Conservation (phyloP, 2,797 vertebrate species). For the Mus minutoides region DNA sequence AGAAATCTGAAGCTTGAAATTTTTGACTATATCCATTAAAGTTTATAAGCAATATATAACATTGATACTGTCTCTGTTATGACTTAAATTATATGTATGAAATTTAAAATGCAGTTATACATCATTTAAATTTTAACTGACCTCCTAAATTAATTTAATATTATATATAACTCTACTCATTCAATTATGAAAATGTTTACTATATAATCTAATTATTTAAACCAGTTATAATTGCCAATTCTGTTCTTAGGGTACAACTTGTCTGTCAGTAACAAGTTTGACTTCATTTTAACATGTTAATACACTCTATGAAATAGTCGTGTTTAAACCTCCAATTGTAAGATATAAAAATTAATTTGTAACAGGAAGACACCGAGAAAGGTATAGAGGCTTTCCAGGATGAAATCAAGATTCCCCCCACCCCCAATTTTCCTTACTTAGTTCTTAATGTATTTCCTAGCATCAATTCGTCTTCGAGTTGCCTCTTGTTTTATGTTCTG, state of each 20-base stretch:
- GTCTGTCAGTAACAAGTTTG: constrained; percentile 23
- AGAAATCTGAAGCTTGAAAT: not conserved
- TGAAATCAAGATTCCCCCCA: not conserved
- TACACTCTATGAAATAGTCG: not conserved
- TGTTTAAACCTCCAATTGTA: constrained; percentile 49
- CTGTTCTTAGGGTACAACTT: constrained; percentile 18
- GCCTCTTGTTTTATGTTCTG: not conserved
- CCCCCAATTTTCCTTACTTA: constrained; percentile 38
- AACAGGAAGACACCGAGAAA: constrained; percentile 39
- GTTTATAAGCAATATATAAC: not conserved
- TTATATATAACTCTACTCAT: not conserved
- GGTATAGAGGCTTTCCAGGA: not conserved
- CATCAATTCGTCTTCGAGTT: constrained; percentile 41
- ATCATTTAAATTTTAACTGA: constrained; percentile 18
- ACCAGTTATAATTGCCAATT: not conserved
- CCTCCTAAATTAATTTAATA: constrained; percentile 46
- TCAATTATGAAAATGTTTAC: constrained; percentile 43
- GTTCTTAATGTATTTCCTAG: not conserved
- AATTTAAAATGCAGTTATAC: not conserved
- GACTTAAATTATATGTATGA: not conserved
- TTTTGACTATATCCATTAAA: not conserved
- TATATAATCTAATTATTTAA: constrained; percentile 21
- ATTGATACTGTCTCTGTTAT: not conserved
- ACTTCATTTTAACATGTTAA: constrained; percentile 52
- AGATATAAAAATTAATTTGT: constrained; percentile 19